phyloP scores from a whole-genome alignment of 1,140 invertebrate genomes.

The Lepidurus couesii region DNA sequence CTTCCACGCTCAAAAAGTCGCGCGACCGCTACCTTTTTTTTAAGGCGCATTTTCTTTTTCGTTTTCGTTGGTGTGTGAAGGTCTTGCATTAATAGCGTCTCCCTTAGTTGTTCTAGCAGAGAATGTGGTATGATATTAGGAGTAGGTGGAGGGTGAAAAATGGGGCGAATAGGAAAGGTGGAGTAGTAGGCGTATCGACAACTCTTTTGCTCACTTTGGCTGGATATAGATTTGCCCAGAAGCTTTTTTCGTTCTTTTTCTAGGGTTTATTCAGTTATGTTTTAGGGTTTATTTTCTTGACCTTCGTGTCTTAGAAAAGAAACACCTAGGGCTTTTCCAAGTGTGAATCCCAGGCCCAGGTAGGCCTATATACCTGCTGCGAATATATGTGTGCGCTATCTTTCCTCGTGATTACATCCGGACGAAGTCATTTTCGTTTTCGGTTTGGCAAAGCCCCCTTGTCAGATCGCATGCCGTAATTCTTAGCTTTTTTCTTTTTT shows the following conservation, averaged over 20 bases:
- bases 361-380: slow-evolving; percentile 21
- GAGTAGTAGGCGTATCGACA: slow-evolving; percentile 4
- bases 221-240: background rate
- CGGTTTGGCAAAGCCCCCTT: background rate
- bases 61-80: background rate
- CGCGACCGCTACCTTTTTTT: background rate
- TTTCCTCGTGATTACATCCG: slow-evolving; percentile 11
- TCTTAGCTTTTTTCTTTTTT: background rate
- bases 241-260: background rate
- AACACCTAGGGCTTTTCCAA: background rate
- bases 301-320: background rate
- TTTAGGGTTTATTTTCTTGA: background rate
- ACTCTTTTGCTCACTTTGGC: background rate
- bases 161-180: background rate
- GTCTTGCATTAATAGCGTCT: background rate
- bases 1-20: background rate
- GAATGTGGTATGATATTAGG: background rate
- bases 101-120: background rate
- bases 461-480: background rate
- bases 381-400: background rate
- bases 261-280: background rate
- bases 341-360: background rate
- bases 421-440: slow-evolving; percentile 15
- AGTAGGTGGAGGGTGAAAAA: slow-evolving; percentile 2
- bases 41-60: background rate